phyloP scores from a whole-genome alignment of 2,888 invertebrate genomes.

The Aphidoletes aphidimyza region DNA sequence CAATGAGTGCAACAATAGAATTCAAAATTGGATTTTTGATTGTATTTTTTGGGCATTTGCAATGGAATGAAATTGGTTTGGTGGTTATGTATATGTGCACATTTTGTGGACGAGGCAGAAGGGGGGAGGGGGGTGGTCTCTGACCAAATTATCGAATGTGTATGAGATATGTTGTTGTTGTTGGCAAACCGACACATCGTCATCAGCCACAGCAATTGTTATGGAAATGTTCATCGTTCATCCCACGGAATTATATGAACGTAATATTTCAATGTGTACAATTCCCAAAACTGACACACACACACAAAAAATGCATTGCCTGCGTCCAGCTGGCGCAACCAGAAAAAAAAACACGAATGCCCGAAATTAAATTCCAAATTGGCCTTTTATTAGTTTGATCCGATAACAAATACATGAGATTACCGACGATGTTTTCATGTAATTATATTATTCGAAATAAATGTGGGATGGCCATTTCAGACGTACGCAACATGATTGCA shows the following conservation, averaged over 20 bases:
- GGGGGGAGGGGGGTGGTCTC: too few relatives aligned
- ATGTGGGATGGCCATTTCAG: background rate
- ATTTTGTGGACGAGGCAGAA: too few relatives aligned
- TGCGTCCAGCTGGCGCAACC: background rate
- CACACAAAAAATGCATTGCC: too few relatives aligned
- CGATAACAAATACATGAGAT: slow-evolving; percentile 36
- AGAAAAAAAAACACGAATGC: background rate
- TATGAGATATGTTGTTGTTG: background rate
- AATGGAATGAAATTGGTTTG: slow-evolving; percentile 15
- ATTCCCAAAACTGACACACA: background rate
- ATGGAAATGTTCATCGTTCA: slow-evolving; percentile 29
- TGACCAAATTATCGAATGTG: slow-evolving; percentile 38
- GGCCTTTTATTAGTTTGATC: slow-evolving; percentile 51
- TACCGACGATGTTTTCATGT: background rate
- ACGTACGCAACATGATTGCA: background rate
- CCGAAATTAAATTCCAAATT: slow-evolving; percentile 36
- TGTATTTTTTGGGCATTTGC: slow-evolving; percentile 30
- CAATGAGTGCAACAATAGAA: slow-evolving; percentile 35
- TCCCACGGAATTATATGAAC: background rate
- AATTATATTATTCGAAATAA: background rate
- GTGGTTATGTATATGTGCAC: background rate
- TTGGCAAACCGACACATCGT: background rate
- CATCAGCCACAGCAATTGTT: background rate
- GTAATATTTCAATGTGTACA: background rate
- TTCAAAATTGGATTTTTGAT: slow-evolving; percentile 46